Conservation (phyloP, 2,797 vertebrate species). For the Carapus acus region DNA sequence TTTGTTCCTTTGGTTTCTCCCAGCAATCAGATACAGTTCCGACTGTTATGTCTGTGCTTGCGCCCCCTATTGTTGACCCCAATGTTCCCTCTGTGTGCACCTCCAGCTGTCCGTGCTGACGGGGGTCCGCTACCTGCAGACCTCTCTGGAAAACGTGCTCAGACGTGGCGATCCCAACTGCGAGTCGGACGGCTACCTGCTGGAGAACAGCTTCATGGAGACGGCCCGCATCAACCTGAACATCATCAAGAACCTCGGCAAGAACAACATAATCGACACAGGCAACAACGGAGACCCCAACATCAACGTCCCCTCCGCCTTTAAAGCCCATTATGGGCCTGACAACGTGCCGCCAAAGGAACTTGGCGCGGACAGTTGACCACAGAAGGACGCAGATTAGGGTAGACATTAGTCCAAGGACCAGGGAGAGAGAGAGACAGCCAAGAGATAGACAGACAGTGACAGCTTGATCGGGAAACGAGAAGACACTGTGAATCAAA, state of each 20-base stretch:
- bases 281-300: slow-evolving; percentile 77
- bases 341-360: slow-evolving; percentile 69
- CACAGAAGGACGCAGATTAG: not conserved
- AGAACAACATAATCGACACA: slow-evolving; percentile 80
- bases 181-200: slow-evolving; percentile 86
- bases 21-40: too few relatives aligned
- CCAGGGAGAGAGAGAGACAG: too few relatives aligned
- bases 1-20: too few relatives aligned
- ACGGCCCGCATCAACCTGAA: slow-evolving; percentile 83
- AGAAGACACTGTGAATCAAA: too few relatives aligned
- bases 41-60: too few relatives aligned
- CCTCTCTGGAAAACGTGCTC: slow-evolving; percentile 83
- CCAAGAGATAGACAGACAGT: too few relatives aligned
- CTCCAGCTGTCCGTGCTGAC: slow-evolving; percentile 82
- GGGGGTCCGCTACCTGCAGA: slow-evolving; percentile 89
- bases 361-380: slow-evolving; percentile 53
- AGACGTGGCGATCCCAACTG: slow-evolving; percentile 77
- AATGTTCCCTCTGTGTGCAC: slow-evolving; percentile 12
- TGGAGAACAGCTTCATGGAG: slow-evolving; percentile 85
- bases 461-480: too few relatives aligned
- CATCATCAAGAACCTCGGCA: slow-evolving; percentile 85
- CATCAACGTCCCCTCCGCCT: slow-evolving; percentile 72
- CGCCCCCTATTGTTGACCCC: not conserved
- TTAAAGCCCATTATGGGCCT: slow-evolving; percentile 75
- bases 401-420: too few relatives aligned